Evolutionary conservation across 2,113 vertebrate genomes (phyloP).

Genomic region (Charadrius vociferus): DNA sequence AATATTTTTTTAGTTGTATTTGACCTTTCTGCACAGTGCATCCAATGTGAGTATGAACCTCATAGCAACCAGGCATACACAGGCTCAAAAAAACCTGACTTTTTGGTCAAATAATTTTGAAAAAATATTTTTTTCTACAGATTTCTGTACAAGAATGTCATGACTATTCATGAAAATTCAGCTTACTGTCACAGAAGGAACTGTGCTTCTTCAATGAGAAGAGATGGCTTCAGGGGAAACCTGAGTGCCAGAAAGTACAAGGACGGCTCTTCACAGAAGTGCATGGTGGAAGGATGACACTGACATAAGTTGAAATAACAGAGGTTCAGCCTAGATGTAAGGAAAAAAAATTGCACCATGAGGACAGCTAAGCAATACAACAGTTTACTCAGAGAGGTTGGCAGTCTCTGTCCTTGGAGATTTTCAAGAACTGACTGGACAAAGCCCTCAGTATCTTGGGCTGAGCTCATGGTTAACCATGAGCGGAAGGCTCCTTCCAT

Average conservation of each 20-base stretch:
- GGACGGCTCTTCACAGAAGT: background rate
- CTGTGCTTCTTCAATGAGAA: background rate
- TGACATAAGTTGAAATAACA: background rate
- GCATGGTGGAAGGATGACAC: background rate
- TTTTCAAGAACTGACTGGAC: background rate
- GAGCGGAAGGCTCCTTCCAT: background rate
- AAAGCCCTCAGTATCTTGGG: background rate
- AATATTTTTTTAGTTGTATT: background rate
- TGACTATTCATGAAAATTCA: background rate
- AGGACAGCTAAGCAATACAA: background rate
- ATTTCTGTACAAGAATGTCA: background rate
- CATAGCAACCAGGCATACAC: background rate
- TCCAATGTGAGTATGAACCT: background rate
- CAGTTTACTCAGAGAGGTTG: background rate
- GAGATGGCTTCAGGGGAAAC: fast-evolving
- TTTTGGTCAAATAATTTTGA: background rate
- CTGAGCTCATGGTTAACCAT: background rate
- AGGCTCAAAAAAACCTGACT: background rate
- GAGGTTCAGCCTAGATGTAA: background rate
- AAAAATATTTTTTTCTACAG: background rate
- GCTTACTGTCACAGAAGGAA: background rate
- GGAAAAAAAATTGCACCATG: background rate
- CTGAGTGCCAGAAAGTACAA: background rate
- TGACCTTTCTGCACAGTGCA: background rate
- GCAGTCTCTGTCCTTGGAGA: background rate